A percentile compares a stretch with the other conserved stretches of the same genome.
These are phyloP conservation scores for Caenorhabditis uteleia DNA, from an alignment of 2,888 invertebrate species.

Conservation along the genomic window DNA sequence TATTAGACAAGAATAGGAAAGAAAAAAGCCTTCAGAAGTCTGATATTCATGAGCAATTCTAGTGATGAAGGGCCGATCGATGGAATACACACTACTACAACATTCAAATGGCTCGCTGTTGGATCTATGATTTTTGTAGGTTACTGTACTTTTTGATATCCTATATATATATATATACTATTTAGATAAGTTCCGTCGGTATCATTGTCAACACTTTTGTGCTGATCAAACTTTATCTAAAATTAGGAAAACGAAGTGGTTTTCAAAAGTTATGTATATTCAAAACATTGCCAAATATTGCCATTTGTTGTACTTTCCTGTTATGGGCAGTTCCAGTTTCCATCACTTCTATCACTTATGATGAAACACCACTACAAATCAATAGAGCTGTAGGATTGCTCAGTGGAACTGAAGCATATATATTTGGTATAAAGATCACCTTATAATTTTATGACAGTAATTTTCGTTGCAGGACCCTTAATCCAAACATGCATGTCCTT, in stretches of 20 bases:
- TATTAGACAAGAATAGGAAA: too few species aligned
- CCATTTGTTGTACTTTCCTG: slow-evolving; percentile 22
- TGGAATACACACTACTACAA: too few species aligned
- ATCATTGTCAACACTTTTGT: slow-evolving; percentile 14
- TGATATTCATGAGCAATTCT: too few species aligned
- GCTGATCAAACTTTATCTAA: slow-evolving; percentile 16
- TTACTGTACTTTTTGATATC: too few species aligned
- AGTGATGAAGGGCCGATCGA: too few species aligned
- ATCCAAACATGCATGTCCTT: slow-evolving; percentile 27
- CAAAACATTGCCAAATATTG: slow-evolving; percentile 28
- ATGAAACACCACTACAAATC: slow-evolving; percentile 11
- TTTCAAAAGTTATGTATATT: slow-evolving; percentile 28
- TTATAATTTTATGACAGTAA: not conserved
- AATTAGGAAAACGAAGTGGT: slow-evolving; percentile 18
- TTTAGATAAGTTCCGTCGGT: slow-evolving; percentile 18
- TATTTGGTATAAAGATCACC: slow-evolving; percentile 4
- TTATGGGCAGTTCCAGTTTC: slow-evolving; percentile 29
- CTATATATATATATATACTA: too few species aligned
- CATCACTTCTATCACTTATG: slow-evolving; percentile 10
- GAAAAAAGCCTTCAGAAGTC: too few species aligned
- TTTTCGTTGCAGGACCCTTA: slow-evolving; percentile 9
- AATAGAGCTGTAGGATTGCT: slow-evolving; percentile 24
- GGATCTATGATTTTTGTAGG: too few species aligned
- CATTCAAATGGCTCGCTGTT: too few species aligned
- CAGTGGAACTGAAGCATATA: slow-evolving; percentile 25